Evolutionary conservation across 2,113 vertebrate species (phyloP), one percentile per base, ranked within the genome.

Genomic region (Clarias magur): DNA sequence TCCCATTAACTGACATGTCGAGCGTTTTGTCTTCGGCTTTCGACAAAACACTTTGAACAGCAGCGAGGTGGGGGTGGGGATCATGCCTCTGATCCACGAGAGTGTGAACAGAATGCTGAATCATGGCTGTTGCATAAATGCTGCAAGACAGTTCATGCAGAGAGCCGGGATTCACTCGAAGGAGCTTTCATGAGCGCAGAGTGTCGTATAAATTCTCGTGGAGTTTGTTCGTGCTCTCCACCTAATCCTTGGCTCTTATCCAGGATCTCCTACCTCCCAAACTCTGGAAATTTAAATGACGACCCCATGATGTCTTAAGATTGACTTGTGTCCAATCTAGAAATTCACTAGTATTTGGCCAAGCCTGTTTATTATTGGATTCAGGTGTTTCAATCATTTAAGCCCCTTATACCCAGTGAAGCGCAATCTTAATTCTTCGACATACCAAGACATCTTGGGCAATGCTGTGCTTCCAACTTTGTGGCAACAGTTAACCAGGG

Each of bases 91-190:
- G 85, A 84, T 85, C 27, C 9, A 60, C 91, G 91, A 91, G 76
- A 87, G 89, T 89, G 91, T 91, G 67, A 60, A 85, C 42, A 56
- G 56, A 84, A 85, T 86, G 85, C 57, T 93, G 90, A 93, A 73
- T 94, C 92, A 92, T 87, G 57, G 17, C 75, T 67, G 19, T 90
- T 86, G 59, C 42, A 38, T 86, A 88, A 88, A 53, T 42, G 4
- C 68, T 34, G 23, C 85, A 88, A 82, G 83, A 82, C 73, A 86
- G 12, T 70, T 76, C 27, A 76, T 73, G 53, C 79, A 65, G 80
- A 19, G 56, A 62, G 15, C 5, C 76, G 57, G 27, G 86, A 72
- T 83, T 87, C 76, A 13, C 38, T n/a, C 27, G 34, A 21, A 21
- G 19, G 48, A 72, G 38, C 56, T 62, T 82, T 67, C 27, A 57